Base-by-base conservation (phyloP, 2,113 vertebrate species). In the Amphiprion percula region DNA sequence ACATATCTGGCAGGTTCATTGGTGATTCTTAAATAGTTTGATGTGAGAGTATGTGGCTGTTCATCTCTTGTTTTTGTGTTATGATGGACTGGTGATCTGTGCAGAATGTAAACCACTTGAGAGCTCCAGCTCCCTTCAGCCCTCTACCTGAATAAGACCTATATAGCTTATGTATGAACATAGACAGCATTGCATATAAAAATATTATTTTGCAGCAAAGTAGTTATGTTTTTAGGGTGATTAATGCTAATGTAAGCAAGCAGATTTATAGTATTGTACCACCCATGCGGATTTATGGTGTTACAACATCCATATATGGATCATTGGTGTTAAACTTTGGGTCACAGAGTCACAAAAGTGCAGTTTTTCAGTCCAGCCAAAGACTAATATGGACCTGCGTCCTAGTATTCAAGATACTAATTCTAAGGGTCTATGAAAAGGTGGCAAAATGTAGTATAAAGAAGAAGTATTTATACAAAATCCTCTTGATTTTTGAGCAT, bases 141-240 rank as follows among this genome's bases (percentile, higher is more conserved):
- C 30, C 4, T 30, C 30, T 30, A 6, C 30, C 30, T 30, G 30
- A 30, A 5, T 30, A 5, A 37, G 33, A 10, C 33, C 33, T 37
- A 7, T 37, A 37, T 10, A 10, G 33, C 33, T 4, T 30, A 30
- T 30, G 4, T 37, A 37, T 10, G 52, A 53, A 53, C 6, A 21
- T 9, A 26, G 70, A 78, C 0, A 0, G 21, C 24, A 28, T 74
- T 66, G 39, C 44, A 24, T 59, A 44, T 61, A 39, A 66, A 21
- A 41, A 47, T 65, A 68, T 58, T 52, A 41, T 19, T 49, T 74
- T 78, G 21, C 65, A 78, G 50, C 10, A 15, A 41, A 60, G 64
- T 21, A 7, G 0, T 19, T 54, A 11, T 24, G 56, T 67, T 74
- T 81, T 85, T 65, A 74, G 60, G 55, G 66, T 81, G 68, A 60